Evolutionary conservation across 1,140 invertebrate species (phyloP).

Genomic region (Conus betulinus): DNA sequence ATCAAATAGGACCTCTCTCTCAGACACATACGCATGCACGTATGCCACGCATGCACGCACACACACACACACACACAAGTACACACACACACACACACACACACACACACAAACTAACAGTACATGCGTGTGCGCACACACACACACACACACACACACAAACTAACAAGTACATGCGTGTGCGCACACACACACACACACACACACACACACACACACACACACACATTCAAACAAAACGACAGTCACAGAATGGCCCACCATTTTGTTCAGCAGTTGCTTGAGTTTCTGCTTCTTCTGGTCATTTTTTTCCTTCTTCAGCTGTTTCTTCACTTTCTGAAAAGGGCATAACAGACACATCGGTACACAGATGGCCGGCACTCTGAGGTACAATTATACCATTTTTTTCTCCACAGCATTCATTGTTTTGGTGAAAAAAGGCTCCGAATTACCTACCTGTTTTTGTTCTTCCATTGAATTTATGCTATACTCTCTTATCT

Average conservation of each 20-base stretch:
- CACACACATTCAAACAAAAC: neutral
- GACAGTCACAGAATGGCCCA: neutral
- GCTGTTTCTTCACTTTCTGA: constrained; percentile 23
- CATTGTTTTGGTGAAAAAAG: too few relatives aligned
- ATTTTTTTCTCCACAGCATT: too few relatives aligned
- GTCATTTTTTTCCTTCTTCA: constrained; percentile 29
- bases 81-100: neutral
- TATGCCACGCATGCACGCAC: too few relatives aligned
- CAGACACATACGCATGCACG: neutral
- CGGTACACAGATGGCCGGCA: too few relatives aligned
- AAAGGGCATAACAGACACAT: neutral
- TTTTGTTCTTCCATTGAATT: too few relatives aligned
- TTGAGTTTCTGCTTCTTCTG: constrained; percentile 13
- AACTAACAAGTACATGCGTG: neutral
- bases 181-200: too few relatives aligned
- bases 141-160: neutral
- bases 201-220: neutral
- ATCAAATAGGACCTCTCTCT: too few relatives aligned
- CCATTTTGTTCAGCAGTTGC: constrained; percentile 25
- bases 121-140: too few relatives aligned
- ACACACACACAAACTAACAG: neutral
- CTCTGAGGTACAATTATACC: too few relatives aligned
- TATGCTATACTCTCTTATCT: too few relatives aligned
- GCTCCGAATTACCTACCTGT: too few relatives aligned
- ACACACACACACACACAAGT: neutral